Conservation (phyloP, 2,888 invertebrate species). For the Ryuthela nishihirai region DNA sequence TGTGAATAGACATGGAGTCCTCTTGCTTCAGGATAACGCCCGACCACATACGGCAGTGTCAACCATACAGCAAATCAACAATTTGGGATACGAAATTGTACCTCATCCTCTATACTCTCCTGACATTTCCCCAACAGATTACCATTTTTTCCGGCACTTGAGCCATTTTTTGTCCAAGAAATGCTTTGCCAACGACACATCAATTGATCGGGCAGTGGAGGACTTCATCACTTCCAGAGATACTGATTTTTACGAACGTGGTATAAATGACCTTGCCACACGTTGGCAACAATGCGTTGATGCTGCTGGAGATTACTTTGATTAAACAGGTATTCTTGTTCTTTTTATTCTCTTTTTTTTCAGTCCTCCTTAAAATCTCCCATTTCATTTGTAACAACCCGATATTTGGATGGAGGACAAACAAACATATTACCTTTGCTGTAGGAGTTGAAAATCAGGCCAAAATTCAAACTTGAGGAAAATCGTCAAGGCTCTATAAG, state of each 20-base stretch:
- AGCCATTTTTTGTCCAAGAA: slow-evolving; percentile 1
- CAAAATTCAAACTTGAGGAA: too few relatives aligned
- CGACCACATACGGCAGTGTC: slow-evolving; percentile 35
- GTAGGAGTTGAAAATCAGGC: too few relatives aligned
- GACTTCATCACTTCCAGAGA: background rate
- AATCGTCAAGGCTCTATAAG: too few relatives aligned
- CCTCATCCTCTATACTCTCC: slow-evolving; percentile 38
- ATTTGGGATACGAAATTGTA: slow-evolving; percentile 35
- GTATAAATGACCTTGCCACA: background rate
- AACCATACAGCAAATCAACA: slow-evolving; percentile 16
- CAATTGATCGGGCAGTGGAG: background rate
- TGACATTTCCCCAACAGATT: slow-evolving; percentile 37
- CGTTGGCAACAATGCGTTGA: background rate
- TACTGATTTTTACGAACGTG: background rate
- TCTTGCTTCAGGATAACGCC: slow-evolving; percentile 40
- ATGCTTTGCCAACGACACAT: background rate
- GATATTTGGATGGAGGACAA: too few relatives aligned
- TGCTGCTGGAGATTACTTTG: background rate
- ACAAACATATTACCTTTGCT: too few relatives aligned
- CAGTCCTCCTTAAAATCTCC: background rate
- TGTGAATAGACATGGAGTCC: slow-evolving; percentile 3
- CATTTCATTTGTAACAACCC: background rate
- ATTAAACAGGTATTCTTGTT: background rate
- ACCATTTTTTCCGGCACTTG: too few relatives aligned
- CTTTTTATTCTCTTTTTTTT: background rate